Evolutionary conservation across 2,888 invertebrate genomes (phyloP).

Genomic region (Drosophila neutralis): DNA sequence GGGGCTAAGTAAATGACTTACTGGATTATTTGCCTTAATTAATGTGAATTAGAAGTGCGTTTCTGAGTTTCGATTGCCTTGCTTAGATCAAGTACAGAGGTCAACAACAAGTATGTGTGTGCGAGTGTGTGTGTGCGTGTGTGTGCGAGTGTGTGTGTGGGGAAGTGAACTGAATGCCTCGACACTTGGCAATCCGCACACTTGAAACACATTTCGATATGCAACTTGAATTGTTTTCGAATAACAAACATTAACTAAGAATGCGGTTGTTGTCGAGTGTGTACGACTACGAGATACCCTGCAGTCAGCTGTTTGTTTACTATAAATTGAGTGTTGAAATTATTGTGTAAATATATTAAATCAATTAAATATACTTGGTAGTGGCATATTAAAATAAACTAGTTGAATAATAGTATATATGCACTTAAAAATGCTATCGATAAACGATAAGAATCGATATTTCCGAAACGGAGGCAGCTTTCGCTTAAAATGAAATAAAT

Average conservation of each 20-base stretch:
- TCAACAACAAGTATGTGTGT: background rate
- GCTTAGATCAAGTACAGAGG: slow-evolving; percentile 8
- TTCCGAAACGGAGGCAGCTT: too few relatives aligned
- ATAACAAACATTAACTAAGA: slow-evolving; percentile 13
- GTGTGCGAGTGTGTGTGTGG: background rate
- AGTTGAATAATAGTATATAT: background rate
- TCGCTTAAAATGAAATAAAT: too few relatives aligned
- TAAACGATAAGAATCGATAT: too few relatives aligned
- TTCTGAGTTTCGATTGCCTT: slow-evolving; percentile 11
- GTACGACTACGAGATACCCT: background rate
- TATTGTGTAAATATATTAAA: background rate
- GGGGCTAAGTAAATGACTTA: slow-evolving; percentile 36
- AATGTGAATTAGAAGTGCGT: slow-evolving; percentile 46
- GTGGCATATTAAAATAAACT: background rate
- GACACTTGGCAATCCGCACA: slow-evolving; percentile 50
- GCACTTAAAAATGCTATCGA: too few relatives aligned
- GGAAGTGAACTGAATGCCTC: slow-evolving; percentile 30
- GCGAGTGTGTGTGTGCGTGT: background rate
- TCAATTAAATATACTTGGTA: background rate
- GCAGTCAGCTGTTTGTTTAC: background rate
- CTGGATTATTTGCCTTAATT: slow-evolving; percentile 55
- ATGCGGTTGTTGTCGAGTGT: background rate
- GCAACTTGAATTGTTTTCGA: slow-evolving; percentile 39
- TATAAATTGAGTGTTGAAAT: background rate
- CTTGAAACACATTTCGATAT: slow-evolving; percentile 57